Evolutionary conservation across 2,113 vertebrate genomes (phyloP).

Genomic region (Hydropotes inermis): DNA sequence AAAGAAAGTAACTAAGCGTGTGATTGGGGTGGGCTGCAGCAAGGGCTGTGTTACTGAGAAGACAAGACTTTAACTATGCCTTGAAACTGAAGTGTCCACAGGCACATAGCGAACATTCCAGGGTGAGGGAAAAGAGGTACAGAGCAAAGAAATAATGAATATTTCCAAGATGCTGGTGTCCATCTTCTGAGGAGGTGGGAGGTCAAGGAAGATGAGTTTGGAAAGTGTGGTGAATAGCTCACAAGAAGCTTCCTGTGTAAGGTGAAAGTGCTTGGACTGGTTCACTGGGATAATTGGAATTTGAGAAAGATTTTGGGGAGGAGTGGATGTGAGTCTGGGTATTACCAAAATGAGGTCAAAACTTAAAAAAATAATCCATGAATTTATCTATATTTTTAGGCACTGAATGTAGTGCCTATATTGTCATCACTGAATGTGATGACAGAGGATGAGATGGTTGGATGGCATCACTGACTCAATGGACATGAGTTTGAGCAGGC

Average conservation of each 20-base stretch:
- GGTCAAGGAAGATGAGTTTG: background rate
- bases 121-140: background rate
- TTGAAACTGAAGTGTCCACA: background rate
- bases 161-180: background rate
- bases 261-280: background rate
- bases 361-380: background rate
- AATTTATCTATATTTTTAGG: background rate
- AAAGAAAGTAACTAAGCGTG: background rate
- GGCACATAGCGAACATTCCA: background rate
- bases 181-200: fast-evolving
- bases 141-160: background rate
- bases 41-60: background rate
- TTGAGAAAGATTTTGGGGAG: background rate
- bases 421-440: background rate
- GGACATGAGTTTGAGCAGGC: background rate
- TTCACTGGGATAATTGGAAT: background rate
- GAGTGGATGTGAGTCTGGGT: too few relatives aligned
- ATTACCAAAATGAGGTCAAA: background rate
- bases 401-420: background rate
- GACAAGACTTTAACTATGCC: background rate
- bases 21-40: background rate
- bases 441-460: background rate
- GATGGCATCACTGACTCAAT: background rate
- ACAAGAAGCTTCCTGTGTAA: background rate
- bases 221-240: background rate